Percentiles rank a stretch among this genome's conserved stretches.
phyloP scores from a whole-genome alignment of 2,888 invertebrate genomes.

The Marronus borbonicus region DNA sequence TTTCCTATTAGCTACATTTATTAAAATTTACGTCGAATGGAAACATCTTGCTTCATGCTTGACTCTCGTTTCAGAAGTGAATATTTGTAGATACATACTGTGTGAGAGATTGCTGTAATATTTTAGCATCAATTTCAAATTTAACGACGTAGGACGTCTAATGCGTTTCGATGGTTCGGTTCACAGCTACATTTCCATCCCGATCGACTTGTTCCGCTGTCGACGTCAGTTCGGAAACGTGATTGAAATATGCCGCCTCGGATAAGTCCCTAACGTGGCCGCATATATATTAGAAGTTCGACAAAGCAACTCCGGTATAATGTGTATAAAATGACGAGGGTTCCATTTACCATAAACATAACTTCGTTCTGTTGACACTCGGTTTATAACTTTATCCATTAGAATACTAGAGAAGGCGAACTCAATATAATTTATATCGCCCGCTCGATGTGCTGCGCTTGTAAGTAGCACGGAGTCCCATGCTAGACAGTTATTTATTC shows the following conservation, averaged over 20 bases:
- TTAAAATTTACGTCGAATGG: no score
- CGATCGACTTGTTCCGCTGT: constrained; percentile 20
- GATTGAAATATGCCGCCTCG: constrained; percentile 43
- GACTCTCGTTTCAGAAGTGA: no score
- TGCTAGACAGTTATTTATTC: constrained; percentile 16
- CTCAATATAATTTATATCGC: constrained; percentile 44
- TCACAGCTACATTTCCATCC: constrained; percentile 17
- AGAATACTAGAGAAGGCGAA: constrained; percentile 37
- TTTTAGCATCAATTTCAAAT: constrained; percentile 23
- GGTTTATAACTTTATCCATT: constrained; percentile 48
- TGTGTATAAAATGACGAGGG: constrained; percentile 45
- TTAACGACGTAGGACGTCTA: constrained; percentile 22
- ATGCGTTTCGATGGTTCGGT: constrained; percentile 1
- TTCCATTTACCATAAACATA: constrained; percentile 45
- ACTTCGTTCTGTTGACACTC: constrained; percentile 44
- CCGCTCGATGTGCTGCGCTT: constrained; percentile 8
- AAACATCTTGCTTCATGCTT: no score
- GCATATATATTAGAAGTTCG: constrained; percentile 28
- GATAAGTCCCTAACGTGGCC: constrained; percentile 22
- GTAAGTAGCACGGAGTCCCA: constrained; percentile 24
- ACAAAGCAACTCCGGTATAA: constrained; percentile 22
- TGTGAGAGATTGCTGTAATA: constrained; percentile 23
- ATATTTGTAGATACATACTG: neutral
- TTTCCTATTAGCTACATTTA: no score
- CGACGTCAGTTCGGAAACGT: constrained; percentile 20